A percentile compares a stretch with the other conserved stretches of the same genome.
Conservation (phyloP, 2,113 vertebrate species). For the Eptatretus burgeri region DNA sequence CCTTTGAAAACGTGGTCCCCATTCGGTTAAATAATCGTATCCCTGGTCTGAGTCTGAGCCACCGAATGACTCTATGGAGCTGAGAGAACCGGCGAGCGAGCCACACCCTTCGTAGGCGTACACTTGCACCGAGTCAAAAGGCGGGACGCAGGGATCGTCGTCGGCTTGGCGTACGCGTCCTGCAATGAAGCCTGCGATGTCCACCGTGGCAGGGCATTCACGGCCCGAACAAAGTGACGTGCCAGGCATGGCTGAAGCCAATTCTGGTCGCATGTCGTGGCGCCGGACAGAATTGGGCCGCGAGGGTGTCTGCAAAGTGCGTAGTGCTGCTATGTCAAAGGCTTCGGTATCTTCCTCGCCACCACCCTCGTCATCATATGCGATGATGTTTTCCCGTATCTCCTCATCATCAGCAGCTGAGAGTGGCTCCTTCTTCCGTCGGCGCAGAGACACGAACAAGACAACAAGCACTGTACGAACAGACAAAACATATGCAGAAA, state of each 20-base stretch:
- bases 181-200: constrained; percentile 91
- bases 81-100: constrained; percentile 70
- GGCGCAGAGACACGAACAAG: constrained; percentile 63
- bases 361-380: constrained; percentile 79
- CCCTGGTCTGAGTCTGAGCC: neutral
- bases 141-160: constrained; percentile 62
- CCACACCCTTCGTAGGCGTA: constrained; percentile 84
- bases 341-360: constrained; percentile 92
- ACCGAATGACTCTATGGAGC: constrained; percentile 64
- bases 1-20: constrained; percentile 2
- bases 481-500: too few species aligned
- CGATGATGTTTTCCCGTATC: constrained; percentile 89
- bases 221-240: neutral
- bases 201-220: constrained; percentile 12
- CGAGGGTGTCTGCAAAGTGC: constrained; percentile 53
- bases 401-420: constrained; percentile 93
- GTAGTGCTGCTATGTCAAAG: constrained; percentile 79
- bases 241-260: neutral
- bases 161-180: constrained; percentile 68
- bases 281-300: neutral
- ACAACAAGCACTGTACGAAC: constrained; percentile 45
- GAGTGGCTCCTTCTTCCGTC: constrained; percentile 78
- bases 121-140: constrained; percentile 97
- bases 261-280: neutral
- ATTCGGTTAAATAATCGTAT: neutral